Conservation (phyloP, 2,797 vertebrate genomes). For the Chelon labrosus region DNA sequence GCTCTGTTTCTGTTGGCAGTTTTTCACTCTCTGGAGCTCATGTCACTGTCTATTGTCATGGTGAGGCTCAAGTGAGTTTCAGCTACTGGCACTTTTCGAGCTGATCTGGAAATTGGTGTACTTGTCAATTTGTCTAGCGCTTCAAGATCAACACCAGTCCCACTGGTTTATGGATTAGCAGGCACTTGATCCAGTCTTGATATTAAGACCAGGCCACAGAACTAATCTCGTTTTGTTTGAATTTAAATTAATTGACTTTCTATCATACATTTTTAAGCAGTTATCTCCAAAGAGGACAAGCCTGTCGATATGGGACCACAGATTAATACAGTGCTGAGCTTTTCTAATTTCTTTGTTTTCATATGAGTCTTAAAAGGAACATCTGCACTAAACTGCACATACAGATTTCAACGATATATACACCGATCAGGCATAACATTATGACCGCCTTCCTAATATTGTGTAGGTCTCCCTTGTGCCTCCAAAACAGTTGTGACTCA, state of each 20-base stretch:
- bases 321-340: not conserved
- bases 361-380: not conserved
- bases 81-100: not conserved
- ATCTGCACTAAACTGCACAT: not conserved
- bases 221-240: slow-evolving; percentile 18
- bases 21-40: slow-evolving; percentile 1
- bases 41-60: slow-evolving; percentile 4
- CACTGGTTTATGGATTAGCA: not conserved
- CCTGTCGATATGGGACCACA: not conserved
- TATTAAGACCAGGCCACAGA: not conserved
- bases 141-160: slow-evolving; percentile 2
- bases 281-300: not conserved
- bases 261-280: not conserved
- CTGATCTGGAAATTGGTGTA: too few relatives aligned
- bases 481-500: too few relatives aligned
- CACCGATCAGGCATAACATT: too few relatives aligned
- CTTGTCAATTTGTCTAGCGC: too few relatives aligned
- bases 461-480: too few relatives aligned
- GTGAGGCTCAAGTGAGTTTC: not conserved
- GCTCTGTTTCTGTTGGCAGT: not conserved
- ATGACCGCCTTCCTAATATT: too few relatives aligned
- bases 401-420: not conserved
- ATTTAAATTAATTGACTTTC: not conserved
- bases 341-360: slow-evolving; percentile 6
- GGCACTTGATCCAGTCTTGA: slow-evolving; percentile 8